These are phyloP conservation scores for Drosophila sproati DNA, from an alignment of 1,140 invertebrate genomes.

Conservation along the genomic window DNA sequence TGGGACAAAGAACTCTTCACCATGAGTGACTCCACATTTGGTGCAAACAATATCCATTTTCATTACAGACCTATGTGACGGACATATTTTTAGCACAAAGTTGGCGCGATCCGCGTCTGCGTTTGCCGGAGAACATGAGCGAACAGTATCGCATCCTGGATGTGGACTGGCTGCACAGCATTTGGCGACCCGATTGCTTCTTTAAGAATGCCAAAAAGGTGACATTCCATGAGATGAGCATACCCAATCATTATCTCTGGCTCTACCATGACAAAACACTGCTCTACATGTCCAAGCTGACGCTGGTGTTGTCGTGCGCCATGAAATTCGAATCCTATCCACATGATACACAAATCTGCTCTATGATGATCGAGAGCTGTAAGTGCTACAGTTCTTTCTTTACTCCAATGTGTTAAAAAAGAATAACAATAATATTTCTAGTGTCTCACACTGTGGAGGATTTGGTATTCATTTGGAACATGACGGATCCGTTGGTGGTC, in stretches of 20 bases:
- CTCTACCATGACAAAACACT: conserved; percentile 95
- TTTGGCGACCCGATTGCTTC: conserved; percentile 96
- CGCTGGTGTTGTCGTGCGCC: conserved; percentile 93
- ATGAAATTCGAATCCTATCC: conserved; percentile 97
- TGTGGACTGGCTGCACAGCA: conserved; percentile 95
- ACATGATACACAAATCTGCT: conserved; percentile 95
- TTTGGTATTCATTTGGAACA: conserved; percentile 94
- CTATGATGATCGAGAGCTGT: conserved; percentile 96
- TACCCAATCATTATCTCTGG: conserved; percentile 97
- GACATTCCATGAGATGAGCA: conserved; percentile 97
- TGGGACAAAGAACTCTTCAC: background rate
- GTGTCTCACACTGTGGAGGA: conserved; percentile 94
- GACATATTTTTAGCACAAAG: conserved; percentile 96
- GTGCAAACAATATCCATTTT: background rate
- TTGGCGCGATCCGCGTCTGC: conserved; percentile 94
- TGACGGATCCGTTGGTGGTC: conserved; percentile 93
- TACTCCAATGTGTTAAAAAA: background rate
- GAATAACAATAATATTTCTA: conserved; percentile 66
- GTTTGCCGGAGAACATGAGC: conserved; percentile 95
- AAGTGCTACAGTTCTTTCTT: conserved; percentile 83
- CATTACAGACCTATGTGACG: conserved; percentile 93
- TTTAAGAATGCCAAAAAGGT: conserved; percentile 97
- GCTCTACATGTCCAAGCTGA: conserved; percentile 97
- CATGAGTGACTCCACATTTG: background rate
- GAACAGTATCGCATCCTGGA: conserved; percentile 95